Evolutionary conservation across 37 sponge, comb jelly and placozoan species (phyloP).

Genomic region (Spongia lamella): DNA sequence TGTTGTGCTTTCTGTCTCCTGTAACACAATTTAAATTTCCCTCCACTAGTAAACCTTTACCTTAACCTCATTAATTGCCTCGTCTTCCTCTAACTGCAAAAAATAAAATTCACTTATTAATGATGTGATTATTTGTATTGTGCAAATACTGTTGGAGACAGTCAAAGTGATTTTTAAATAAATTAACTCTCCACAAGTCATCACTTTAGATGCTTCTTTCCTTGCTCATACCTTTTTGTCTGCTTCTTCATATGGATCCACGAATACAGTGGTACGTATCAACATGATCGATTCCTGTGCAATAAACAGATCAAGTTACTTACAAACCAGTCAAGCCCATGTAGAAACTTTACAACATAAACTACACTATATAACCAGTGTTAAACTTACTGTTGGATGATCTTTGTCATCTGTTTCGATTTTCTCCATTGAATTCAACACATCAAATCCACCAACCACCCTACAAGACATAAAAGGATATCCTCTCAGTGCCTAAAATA

Average conservation of each 20-base stretch:
- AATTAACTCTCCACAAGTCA: too few species aligned
- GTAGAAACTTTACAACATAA: neutral
- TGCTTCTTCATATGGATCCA: conserved; percentile 87
- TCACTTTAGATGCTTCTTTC: neutral
- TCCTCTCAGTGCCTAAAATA: too few species aligned
- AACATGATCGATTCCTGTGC: conserved; percentile 70
- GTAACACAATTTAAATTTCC: too few species aligned
- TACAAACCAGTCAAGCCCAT: neutral
- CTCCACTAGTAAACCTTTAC: too few species aligned
- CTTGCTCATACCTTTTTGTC: conserved; percentile 77
- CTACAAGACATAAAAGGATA: conserved; percentile 6
- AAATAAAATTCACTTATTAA: neutral
- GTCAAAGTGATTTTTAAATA: neutral
- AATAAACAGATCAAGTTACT: neutral
- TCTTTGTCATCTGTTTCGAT: conserved; percentile 82
- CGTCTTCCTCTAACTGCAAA: conserved; percentile 22
- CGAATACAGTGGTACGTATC: conserved; percentile 65
- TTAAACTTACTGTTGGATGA: conserved; percentile 55
- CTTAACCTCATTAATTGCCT: conserved; percentile 27
- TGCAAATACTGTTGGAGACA: neutral
- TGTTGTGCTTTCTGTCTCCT: too few species aligned
- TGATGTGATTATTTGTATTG: too few species aligned
- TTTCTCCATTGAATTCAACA: conserved; percentile 77
- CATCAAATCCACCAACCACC: conserved; percentile 84
- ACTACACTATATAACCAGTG: neutral